Evolutionary conservation across 2,113 vertebrate genomes (phyloP), one percentile per base, ranked within the genome.

Genomic region (Tetrao urogallus): DNA sequence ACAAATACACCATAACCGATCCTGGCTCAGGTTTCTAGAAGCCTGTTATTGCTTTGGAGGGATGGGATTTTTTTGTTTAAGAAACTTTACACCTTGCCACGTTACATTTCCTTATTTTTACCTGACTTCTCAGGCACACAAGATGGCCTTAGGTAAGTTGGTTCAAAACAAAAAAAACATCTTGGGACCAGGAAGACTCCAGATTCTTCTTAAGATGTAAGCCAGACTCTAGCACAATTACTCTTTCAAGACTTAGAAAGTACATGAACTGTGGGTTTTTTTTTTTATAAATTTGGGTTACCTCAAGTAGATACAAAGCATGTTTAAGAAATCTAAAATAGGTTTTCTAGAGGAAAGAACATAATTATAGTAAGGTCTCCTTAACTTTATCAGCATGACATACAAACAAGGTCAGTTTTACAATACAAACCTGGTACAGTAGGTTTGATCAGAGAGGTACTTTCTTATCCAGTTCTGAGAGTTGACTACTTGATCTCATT

Each of bases 401-500:
- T 34, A 64, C n/a, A 81, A 64, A 6, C 34, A 40, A 48, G 58
- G 15, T 56, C 50, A 72, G 56, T 66, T 88, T 57, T 63, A 67
- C 47, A 85, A 63, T 66, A 63, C 70, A 85, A 76, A 76, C 7
- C 50, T 60, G 32, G 64, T 50, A 75, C 15, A 48, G 20, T 28
- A 69, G 64, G 60, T 34, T 21, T 81, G 60, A 91, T 81, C 40
- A 36, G 54, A 74, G 22, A 67, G 38, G 34, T 64, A 67, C 61
- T 85, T 63, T 91, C 45, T 72, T 72, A 74, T 36, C 27, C 36
- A 40, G 30, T 36, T 65, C 83, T 74, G 57, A 91, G 47, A 27
- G 67, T 60, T 75, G 61, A 89, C 48, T 78, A 66, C 85, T 89
- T 84, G 40, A 94, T 77, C 69, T 89, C 70, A 77, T 91, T 84